Conservation (phyloP, 2,797 vertebrate genomes). For the Saxicola maurus region DNA sequence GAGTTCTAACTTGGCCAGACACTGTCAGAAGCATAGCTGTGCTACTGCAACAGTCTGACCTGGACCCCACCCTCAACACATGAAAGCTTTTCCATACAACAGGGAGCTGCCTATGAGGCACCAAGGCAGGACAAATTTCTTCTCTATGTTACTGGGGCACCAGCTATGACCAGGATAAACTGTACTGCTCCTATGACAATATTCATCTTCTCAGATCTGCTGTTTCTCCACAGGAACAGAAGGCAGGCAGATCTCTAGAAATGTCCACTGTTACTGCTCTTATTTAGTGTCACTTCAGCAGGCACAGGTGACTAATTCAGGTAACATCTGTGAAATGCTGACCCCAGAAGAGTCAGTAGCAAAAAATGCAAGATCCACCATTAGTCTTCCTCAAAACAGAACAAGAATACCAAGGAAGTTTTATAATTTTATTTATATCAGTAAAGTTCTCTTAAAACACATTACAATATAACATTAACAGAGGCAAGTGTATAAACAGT, state of each 20-base stretch:
- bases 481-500: not conserved
- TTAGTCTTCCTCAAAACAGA: not conserved
- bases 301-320: not conserved
- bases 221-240: not conserved
- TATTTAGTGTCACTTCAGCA: not conserved
- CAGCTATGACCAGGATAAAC: not conserved
- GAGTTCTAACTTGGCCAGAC: not conserved
- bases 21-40: not conserved
- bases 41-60: not conserved
- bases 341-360: not conserved
- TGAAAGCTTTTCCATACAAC: not conserved
- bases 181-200: not conserved
- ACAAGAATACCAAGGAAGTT: not conserved
- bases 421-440: slow-evolving; percentile 27
- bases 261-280: not conserved
- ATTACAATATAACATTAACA: not conserved
- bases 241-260: not conserved
- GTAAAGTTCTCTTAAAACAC: not conserved
- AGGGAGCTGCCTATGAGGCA: not conserved
- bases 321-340: not conserved
- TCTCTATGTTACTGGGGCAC: not conserved
- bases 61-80: not conserved
- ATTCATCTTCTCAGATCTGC: not conserved
- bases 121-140: not conserved
- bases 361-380: rapidly evolving